A percentile compares a stretch with the other conserved stretches of the same genome.
Evolutionary conservation across 2,888 invertebrate species (phyloP).

Genomic region (Fragum fragum): DNA sequence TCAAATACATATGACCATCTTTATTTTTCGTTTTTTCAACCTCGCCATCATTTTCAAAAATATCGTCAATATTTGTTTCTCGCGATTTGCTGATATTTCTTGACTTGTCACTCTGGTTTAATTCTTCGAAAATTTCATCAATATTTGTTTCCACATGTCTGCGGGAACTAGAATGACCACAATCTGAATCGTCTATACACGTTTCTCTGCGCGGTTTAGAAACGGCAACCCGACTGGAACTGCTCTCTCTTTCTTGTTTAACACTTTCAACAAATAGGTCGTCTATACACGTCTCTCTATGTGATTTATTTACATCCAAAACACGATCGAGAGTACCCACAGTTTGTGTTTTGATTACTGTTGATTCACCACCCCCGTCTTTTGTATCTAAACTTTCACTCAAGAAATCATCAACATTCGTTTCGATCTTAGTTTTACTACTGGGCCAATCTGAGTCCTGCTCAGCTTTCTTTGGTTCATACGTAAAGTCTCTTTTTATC

Average conservation of each 20-base stretch:
- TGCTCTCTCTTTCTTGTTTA: neutral
- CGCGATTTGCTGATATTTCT: neutral
- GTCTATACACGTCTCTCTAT: conserved; percentile 42
- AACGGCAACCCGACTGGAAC: too few relatives aligned
- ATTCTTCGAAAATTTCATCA: conserved; percentile 42
- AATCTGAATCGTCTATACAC: conserved; percentile 31
- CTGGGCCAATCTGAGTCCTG: neutral
- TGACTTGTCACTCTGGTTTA: neutral
- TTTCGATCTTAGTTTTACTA: conserved; percentile 25
- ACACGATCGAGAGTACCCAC: neutral
- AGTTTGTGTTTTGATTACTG: neutral
- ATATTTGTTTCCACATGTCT: conserved; percentile 45
- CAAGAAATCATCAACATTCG: conserved; percentile 44
- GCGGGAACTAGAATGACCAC: neutral
- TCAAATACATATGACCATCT: neutral
- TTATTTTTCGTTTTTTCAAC: conserved; percentile 15
- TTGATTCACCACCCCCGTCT: neutral
- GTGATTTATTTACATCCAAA: neutral
- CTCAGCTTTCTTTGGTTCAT: neutral
- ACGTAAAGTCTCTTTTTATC: neutral
- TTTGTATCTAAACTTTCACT: conserved; percentile 6
- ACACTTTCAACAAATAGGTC: conserved; percentile 21
- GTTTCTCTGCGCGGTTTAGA: conserved; percentile 26
- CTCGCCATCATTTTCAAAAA: conserved; percentile 33
- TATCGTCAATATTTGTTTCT: conserved; percentile 38